Evolutionary conservation across 2,888 invertebrate genomes (phyloP), one percentile per base, ranked within the genome.

Genomic region (Tribolium freemani): DNA sequence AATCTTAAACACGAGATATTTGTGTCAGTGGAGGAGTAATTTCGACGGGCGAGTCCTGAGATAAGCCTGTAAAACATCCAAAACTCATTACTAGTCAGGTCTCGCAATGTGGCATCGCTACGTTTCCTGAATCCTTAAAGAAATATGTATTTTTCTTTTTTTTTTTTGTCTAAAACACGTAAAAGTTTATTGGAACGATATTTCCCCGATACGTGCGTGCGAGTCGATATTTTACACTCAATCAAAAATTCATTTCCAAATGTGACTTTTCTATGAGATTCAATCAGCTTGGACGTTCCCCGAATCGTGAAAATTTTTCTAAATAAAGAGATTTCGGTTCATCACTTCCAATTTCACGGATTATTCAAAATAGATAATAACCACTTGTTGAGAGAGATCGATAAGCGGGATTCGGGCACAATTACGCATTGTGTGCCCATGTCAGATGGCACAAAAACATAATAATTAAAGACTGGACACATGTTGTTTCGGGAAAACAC

Each of bases 221-320:
- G 48, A 46, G 57, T 56, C 63, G 63, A 70, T 70, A 70, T 71
- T 66, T 64, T 71, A 44, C 71, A 71, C 56, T 71, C 71, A 64
- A 71, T 71, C 71, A 71, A 66, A 66, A 71, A 71, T 71, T 71
- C 71, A 71, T 71, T 66, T 71, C 50, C 70, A 56, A 70, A 70
- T 70, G 60, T 45, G 69, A 38, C 60, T 67, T 21, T 38, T 53
- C 64, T 20, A 56, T 45, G 54, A 54, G 60, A 21, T 66, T 66
- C 54, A 66, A 66, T 66, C 66, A 56, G 3, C 38, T 45, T 30
- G 56, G 56, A 66, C 66, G 54, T 44, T 30, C 3, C 30, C 26
- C 21, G 64, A 53, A 53, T 64, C 3, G 6, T n/a, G 9, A 38
- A 38, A 38, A 38, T 6, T 6, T 3, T 38, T n/a, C 38, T 3